phyloP scores from a whole-genome alignment of 2,797 vertebrate species.

The Enteromius fasciolatus region DNA sequence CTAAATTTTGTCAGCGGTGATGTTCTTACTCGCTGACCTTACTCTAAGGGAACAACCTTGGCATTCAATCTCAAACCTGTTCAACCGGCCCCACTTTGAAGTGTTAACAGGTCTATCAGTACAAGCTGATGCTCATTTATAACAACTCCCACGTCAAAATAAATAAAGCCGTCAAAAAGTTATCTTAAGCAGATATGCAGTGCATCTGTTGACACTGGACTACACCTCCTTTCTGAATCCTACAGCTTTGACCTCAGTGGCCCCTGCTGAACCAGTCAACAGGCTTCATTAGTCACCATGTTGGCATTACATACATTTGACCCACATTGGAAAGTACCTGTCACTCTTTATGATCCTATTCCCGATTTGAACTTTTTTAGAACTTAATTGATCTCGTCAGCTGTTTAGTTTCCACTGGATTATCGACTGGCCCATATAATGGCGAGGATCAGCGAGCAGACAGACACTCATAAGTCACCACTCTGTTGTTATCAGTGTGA shows the following conservation, averaged over 20 bases:
- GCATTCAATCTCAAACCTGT: constrained; percentile 39
- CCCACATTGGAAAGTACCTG: constrained; percentile 29
- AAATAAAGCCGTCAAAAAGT: constrained; percentile 34
- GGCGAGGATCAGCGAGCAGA: constrained; percentile 34
- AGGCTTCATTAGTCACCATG: constrained; percentile 35
- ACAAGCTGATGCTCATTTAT: constrained; percentile 34
- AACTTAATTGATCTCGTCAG: constrained; percentile 48
- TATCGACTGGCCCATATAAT: constrained; percentile 29
- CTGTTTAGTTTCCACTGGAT: constrained; percentile 32
- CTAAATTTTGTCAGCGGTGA: background rate
- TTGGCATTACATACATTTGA: constrained; percentile 15
- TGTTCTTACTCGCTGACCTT: constrained; percentile 4
- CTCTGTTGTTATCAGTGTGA: constrained; percentile 48
- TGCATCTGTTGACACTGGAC: constrained; percentile 15
- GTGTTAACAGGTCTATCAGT: constrained; percentile 31
- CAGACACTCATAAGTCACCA: constrained; percentile 28
- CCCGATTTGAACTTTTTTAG: constrained; percentile 22
- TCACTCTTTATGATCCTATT: constrained; percentile 22
- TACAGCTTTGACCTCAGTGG: constrained; percentile 35
- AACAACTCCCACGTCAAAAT: constrained; percentile 14
- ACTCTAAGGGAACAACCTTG: background rate
- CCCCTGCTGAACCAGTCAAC: constrained; percentile 25
- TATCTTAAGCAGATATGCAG: constrained; percentile 26
- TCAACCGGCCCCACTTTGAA: constrained; percentile 21
- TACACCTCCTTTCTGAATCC: constrained; percentile 12